Evolutionary conservation across 1,140 invertebrate species (phyloP), one percentile per base, ranked within the genome.

Genomic region (Asbolus verrucosus): DNA sequence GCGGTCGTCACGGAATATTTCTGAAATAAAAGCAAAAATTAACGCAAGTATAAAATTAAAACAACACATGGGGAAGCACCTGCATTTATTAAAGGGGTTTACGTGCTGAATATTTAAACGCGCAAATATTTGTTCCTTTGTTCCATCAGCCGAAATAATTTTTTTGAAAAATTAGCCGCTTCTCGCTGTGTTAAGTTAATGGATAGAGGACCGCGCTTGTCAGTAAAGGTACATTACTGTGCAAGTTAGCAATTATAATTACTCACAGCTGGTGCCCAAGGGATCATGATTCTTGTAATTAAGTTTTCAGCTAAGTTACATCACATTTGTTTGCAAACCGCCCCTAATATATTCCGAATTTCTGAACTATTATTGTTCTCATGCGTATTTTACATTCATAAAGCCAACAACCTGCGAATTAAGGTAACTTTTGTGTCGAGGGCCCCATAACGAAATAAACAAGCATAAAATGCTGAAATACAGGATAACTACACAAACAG

Each of bases 221-320:
- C 15, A 19, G 43, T 24, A 14, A 18, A 46, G 15, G 43, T 46
- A 36, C 33, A 36, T 36, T 36, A 36, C 33, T 72, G 18, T 65
- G 60, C 59, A 69, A 69, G 60, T 73, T 62, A 41, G 21, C 71
- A 66, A 62, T 73, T 73, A 60, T 39, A 72, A 71, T 69, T 74
- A 69, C 70, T 69, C 59, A 62, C 73, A 74, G 62, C 67, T 67
- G 73, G 38, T 66, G 63, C 73, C 73, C 67, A 65, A 59, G 31
- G 69, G 69, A 69, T 68, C 69, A 65, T 38, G 61, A 74, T 72
- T 72, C 70, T 71, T 71, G 70, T 72, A 74, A 74, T 74, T 74
- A 74, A 74, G 73, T 74, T 72, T 74, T 73, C 69, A 68, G 60
- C 38, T 46, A 38, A 73, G 72, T 73, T 68, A 71, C 69, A 67